phyloP scores from a whole-genome alignment of 2,888 invertebrate genomes.

The Meteorus cinctellus region DNA sequence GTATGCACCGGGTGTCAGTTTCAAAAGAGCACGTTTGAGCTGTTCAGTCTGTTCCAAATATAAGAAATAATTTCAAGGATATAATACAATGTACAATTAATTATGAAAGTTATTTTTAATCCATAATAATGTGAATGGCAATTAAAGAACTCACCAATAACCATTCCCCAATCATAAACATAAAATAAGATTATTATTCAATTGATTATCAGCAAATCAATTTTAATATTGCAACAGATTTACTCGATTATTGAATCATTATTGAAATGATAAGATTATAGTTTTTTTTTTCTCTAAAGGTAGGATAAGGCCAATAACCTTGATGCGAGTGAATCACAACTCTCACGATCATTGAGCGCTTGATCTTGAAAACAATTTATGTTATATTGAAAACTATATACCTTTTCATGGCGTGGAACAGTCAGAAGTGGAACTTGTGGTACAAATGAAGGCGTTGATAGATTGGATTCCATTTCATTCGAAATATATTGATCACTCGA shows the following conservation, averaged over 20 bases:
- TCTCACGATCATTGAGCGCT: neutral
- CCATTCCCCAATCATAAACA: conserved; percentile 5
- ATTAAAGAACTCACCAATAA: neutral
- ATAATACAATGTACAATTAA: neutral
- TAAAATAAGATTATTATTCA: neutral
- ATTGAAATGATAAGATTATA: neutral
- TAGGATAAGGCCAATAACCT: neutral
- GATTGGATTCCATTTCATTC: neutral
- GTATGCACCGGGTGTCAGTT: conserved; percentile 76
- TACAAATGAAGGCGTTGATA: neutral
- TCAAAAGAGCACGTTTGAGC: conserved; percentile 74
- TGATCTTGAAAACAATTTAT: neutral
- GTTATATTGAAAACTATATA: neutral
- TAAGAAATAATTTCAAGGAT: neutral
- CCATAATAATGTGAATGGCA: neutral
- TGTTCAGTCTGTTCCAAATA: conserved; percentile 73
- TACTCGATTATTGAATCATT: neutral
- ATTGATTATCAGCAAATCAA: neutral
- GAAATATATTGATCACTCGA: neutral
- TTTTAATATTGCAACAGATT: neutral
- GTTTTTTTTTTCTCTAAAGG: neutral
- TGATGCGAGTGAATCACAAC: neutral
- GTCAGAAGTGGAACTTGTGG: conserved; percentile 15
- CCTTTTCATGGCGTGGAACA: conserved; percentile 32
- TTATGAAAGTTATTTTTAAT: conserved; percentile 42